These are phyloP conservation scores for Malacosoma neustria DNA, from an alignment of 2,888 invertebrate genomes.

Conservation along the genomic window DNA sequence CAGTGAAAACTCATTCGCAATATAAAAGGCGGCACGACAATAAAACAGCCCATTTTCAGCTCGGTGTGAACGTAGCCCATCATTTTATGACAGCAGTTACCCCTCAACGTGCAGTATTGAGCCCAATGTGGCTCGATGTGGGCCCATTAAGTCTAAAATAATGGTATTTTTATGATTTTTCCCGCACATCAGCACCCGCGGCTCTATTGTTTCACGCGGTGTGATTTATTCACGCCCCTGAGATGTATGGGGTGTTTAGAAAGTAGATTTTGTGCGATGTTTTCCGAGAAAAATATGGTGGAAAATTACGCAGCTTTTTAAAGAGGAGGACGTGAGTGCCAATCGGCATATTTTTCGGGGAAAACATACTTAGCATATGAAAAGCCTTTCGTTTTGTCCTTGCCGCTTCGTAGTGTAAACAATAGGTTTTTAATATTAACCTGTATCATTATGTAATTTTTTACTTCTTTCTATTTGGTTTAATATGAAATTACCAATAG, in stretches of 20 bases:
- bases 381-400: not conserved
- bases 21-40: not conserved
- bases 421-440: too few species aligned
- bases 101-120: not conserved
- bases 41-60: not conserved
- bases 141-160: constrained; percentile 12
- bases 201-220: constrained; percentile 37
- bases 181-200: constrained; percentile 15
- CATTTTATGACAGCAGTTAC: not conserved
- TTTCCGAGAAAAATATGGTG: not conserved
- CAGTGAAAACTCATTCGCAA: not conserved
- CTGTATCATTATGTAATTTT: too few species aligned
- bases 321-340: not conserved
- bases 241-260: constrained; percentile 38
- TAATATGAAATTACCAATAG: too few species aligned
- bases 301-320: not conserved
- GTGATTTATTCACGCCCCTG: constrained; percentile 37
- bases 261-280: not conserved
- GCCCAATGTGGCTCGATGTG: not conserved
- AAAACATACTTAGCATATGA: not conserved
- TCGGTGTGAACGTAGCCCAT: not conserved
- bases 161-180: constrained; percentile 49
- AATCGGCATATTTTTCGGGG: not conserved
- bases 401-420: not conserved
- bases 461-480: too few species aligned